Percentiles rank a stretch among this genome's conserved stretches.
phyloP scores from a whole-genome alignment of 1,140 invertebrate genomes.

The Cecropterus lyciades region DNA sequence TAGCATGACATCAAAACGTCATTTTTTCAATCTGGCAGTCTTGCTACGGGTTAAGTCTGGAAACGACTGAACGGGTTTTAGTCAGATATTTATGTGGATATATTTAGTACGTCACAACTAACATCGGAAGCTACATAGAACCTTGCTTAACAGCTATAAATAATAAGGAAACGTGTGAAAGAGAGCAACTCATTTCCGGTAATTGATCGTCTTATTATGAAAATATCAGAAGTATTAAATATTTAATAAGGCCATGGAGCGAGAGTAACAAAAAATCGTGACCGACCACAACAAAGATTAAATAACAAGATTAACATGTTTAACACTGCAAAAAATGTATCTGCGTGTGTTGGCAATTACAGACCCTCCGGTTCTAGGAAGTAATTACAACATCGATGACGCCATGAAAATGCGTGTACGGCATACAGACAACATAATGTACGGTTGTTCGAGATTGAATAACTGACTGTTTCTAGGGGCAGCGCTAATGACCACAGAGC shows the following conservation, averaged over 20 bases:
- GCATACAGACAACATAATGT: slow-evolving; percentile 2
- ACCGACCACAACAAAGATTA: not conserved
- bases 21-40: too few species aligned
- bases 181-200: too few species aligned
- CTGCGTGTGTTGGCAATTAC: slow-evolving; percentile 14
- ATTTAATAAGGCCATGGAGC: not conserved
- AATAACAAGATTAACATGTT: not conserved
- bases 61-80: too few species aligned
- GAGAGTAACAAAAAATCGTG: not conserved
- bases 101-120: too few species aligned
- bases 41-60: too few species aligned
- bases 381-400: slow-evolving; percentile 8
- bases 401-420: slow-evolving; percentile 12
- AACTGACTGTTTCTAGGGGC: slow-evolving; percentile 1
- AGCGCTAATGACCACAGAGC: slow-evolving; percentile 16
- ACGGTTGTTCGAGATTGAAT: slow-evolving; percentile 3
- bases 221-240: not conserved
- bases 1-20: too few species aligned
- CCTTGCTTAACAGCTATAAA: too few species aligned
- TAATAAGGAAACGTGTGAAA: too few species aligned
- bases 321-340: not conserved
- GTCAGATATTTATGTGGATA: too few species aligned
- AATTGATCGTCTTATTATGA: too few species aligned
- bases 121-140: too few species aligned
- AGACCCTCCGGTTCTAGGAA: slow-evolving; percentile 17